These are phyloP conservation scores for Dunckerocampus dactyliophorus DNA, from an alignment of 2,113 vertebrate species.

Conservation along the genomic window DNA sequence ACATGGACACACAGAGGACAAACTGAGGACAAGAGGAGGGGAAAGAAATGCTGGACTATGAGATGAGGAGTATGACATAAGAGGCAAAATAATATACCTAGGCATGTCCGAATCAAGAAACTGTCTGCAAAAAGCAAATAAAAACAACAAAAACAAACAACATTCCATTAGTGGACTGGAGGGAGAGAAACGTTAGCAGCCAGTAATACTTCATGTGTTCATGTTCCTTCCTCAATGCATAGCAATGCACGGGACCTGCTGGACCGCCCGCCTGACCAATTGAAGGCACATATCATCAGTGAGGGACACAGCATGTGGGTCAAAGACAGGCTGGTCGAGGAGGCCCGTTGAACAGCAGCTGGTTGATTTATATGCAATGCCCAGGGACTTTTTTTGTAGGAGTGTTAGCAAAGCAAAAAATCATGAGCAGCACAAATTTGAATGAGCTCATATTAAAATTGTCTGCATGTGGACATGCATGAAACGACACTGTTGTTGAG, in stretches of 20 bases:
- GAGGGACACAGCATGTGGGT: too few relatives aligned
- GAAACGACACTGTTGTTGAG: too few relatives aligned
- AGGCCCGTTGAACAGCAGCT: conserved; percentile 25
- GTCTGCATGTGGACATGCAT: background rate
- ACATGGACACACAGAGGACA: conserved; percentile 32
- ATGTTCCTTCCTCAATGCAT: background rate
- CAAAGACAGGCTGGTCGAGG: conserved; percentile 22
- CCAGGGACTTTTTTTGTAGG: too few relatives aligned
- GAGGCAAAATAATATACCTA: conserved; percentile 87
- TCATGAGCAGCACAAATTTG: background rate
- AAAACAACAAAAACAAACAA: conserved; percentile 79
- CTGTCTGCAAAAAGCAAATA: conserved; percentile 86
- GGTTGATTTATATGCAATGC: conserved; percentile 12
- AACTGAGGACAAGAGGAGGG: conserved; percentile 27
- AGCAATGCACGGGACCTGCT: background rate
- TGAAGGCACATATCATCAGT: background rate
- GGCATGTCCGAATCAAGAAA: conserved; percentile 99
- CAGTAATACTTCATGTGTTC: conserved; percentile 19
- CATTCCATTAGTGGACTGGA: conserved; percentile 86
- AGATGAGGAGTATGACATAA: background rate
- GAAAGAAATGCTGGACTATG: conserved; percentile 10
- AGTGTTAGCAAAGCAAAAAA: background rate
- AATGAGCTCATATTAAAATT: background rate
- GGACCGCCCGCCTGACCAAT: too few relatives aligned
- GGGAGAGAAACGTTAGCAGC: conserved; percentile 65